Evolutionary conservation across 2,113 vertebrate genomes (phyloP).

Genomic region (Apaloderma vittatum): DNA sequence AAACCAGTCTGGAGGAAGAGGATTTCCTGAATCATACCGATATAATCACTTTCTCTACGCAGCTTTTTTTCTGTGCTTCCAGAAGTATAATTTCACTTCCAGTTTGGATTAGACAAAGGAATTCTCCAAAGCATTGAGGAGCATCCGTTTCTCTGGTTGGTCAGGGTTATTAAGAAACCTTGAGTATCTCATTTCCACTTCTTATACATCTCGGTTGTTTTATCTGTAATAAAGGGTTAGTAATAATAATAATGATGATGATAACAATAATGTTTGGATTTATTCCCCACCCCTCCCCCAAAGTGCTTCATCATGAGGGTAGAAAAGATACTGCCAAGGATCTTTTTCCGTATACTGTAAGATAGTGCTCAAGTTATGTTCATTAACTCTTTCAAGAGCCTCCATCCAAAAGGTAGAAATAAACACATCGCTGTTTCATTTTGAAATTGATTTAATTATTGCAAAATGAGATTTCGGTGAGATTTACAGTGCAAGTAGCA

Average conservation of each 20-base stretch:
- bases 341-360: neutral
- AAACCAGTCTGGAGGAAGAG: neutral
- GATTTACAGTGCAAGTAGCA: neutral
- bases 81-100: neutral
- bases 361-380: neutral
- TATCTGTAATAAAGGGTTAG: neutral
- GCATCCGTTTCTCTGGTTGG: neutral
- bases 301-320: neutral
- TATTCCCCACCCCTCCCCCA: fast-evolving
- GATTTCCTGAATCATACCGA: constrained; percentile 11
- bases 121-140: neutral
- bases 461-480: neutral
- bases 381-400: neutral
- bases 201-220: neutral
- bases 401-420: neutral
- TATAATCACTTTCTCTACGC: neutral
- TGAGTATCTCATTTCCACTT: neutral
- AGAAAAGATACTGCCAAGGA: neutral
- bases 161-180: neutral
- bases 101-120: neutral
- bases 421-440: neutral
- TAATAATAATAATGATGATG: neutral
- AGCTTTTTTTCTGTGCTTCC: neutral
- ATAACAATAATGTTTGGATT: neutral
- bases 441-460: neutral